Percentiles rank a stretch among this genome's conserved stretches.
Conservation (phyloP, 2,888 invertebrate genomes). For the Phania funesta region DNA sequence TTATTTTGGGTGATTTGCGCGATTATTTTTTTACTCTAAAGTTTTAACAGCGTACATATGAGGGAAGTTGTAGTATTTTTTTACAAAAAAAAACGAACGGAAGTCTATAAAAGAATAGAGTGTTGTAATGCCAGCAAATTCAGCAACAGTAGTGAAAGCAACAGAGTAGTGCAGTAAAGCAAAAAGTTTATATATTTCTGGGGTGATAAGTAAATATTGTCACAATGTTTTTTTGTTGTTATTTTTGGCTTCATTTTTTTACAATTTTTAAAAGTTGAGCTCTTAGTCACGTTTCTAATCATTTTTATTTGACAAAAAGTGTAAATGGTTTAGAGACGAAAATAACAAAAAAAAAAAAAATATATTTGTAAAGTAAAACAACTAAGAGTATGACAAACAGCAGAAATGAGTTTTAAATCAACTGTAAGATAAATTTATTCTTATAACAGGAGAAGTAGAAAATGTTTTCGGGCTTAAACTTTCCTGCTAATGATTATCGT, state of each 20-base stretch:
- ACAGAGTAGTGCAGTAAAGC: not conserved
- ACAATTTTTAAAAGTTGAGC: conserved; percentile 68
- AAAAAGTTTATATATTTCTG: conserved; percentile 32
- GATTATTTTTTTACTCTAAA: conserved; percentile 23
- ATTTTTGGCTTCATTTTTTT: conserved; percentile 30
- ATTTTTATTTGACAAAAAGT: conserved; percentile 74
- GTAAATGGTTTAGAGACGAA: conserved; percentile 71
- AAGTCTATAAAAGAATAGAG: conserved; percentile 53
- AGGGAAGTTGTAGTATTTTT: conserved; percentile 42
- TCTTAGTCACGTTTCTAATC: conserved; percentile 79
- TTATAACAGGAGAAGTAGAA: not conserved
- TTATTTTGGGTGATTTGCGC: not conserved
- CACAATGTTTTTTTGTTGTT: conserved; percentile 33
- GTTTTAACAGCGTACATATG: conserved; percentile 51
- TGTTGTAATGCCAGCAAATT: conserved; percentile 44
- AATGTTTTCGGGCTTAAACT: not conserved
- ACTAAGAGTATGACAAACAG: not conserved
- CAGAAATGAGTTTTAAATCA: not conserved
- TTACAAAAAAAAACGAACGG: conserved; percentile 22
- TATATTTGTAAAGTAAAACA: not conserved
- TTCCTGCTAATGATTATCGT: not conserved
- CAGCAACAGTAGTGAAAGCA: conserved; percentile 2
- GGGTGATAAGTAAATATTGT: conserved; percentile 65
- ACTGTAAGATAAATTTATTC: not conserved
- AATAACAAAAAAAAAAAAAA: not conserved